Conservation (phyloP, 2,888 invertebrate species). For the Macrosiphum euphorbiae region DNA sequence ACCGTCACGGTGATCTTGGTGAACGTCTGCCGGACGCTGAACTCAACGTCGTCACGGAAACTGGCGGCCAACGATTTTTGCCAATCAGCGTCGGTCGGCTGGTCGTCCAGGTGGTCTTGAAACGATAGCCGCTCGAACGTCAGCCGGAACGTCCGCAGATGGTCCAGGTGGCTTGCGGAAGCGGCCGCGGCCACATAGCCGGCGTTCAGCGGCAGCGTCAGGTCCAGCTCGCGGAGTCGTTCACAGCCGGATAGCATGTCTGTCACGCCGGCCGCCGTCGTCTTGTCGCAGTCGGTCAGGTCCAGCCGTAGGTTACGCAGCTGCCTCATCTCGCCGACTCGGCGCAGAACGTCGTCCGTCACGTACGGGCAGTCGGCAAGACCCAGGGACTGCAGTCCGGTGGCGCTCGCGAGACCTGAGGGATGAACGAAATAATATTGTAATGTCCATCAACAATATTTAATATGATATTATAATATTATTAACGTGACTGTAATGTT, state of each 20-base stretch:
- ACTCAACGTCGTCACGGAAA: conserved; percentile 32
- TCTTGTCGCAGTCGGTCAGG: conserved; percentile 53
- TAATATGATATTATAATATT: too few species aligned
- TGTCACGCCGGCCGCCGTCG: conserved; percentile 42
- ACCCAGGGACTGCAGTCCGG: conserved; percentile 22
- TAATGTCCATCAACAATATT: neutral
- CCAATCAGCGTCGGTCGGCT: conserved; percentile 44
- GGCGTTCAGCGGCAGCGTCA: conserved; percentile 48
- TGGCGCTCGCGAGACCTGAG: conserved; percentile 28
- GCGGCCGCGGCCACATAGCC: conserved; percentile 42
- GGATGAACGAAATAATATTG: neutral
- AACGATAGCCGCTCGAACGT: conserved; percentile 56
- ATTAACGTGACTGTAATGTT: too few species aligned
- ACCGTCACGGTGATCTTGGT: conserved; percentile 55
- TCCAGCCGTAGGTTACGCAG: conserved; percentile 33
- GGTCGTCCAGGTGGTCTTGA: conserved; percentile 46
- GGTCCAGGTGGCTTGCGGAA: neutral
- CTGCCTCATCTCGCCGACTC: conserved; percentile 21
- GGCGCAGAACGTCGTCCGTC: conserved; percentile 53
- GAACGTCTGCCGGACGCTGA: conserved; percentile 38
- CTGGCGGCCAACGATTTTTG: neutral
- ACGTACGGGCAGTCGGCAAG: conserved; percentile 55
- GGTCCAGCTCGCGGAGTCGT: conserved; percentile 11
- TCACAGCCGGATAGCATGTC: conserved; percentile 56
- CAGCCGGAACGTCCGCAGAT: conserved; percentile 45